Percentiles rank a stretch among this genome's conserved stretches.
Conservation (phyloP, 2,797 vertebrate species). For the Eupleurogrammus muticus region DNA sequence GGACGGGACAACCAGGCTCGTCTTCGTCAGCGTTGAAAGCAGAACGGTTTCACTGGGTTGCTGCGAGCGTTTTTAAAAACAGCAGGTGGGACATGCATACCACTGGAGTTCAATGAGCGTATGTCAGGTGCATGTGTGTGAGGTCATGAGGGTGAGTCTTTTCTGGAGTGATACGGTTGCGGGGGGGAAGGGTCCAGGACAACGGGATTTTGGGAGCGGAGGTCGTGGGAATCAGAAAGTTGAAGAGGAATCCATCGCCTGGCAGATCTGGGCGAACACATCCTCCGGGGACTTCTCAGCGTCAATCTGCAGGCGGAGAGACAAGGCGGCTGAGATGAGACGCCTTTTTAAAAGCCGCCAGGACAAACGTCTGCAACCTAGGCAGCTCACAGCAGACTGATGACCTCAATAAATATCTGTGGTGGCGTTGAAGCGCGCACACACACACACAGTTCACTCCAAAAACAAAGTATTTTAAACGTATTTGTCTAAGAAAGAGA, state of each 20-base stretch:
- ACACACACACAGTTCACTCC: slow-evolving; percentile 7
- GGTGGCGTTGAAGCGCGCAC: slow-evolving; percentile 48
- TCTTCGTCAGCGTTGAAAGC: slow-evolving; percentile 46
- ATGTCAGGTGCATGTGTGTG: slow-evolving; percentile 44
- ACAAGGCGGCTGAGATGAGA: slow-evolving; percentile 30
- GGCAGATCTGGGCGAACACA: slow-evolving; percentile 90
- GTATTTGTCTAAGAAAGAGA: neutral
- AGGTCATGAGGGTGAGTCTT: slow-evolving; percentile 20
- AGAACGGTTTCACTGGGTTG: slow-evolving; percentile 41
- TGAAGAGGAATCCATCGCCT: slow-evolving; percentile 84
- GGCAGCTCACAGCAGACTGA: slow-evolving; percentile 20
- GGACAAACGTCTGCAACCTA: slow-evolving; percentile 11
- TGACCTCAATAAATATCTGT: slow-evolving; percentile 42
- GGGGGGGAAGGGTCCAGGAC: slow-evolving; percentile 14
- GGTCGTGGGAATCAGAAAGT: slow-evolving; percentile 62
- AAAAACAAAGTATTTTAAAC: slow-evolving; percentile 21
- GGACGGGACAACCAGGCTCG: slow-evolving; percentile 45
- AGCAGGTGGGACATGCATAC: slow-evolving; percentile 66
- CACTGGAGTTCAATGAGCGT: slow-evolving; percentile 45
- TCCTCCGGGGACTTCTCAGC: slow-evolving; percentile 90
- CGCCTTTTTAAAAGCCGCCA: slow-evolving; percentile 19
- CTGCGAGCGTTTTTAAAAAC: slow-evolving; percentile 18
- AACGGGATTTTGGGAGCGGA: slow-evolving; percentile 15
- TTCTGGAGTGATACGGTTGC: slow-evolving; percentile 17
- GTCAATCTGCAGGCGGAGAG: slow-evolving; percentile 85